phyloP scores from a whole-genome alignment of 2,113 vertebrate genomes.

The Heloderma charlesbogerti region DNA sequence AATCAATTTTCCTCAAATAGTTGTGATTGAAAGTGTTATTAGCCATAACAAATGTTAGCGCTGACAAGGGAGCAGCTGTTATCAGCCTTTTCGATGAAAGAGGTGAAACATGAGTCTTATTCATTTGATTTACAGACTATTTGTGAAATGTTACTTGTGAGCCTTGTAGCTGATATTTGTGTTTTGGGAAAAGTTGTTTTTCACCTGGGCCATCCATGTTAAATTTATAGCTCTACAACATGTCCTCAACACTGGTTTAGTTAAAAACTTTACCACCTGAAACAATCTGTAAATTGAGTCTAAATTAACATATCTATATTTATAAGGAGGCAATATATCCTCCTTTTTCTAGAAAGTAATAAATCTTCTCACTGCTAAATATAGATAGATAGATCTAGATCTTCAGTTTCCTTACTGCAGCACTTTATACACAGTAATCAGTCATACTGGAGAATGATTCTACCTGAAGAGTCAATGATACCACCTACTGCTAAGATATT shows the following conservation, averaged over 20 bases:
- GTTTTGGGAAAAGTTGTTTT: conserved; percentile 73
- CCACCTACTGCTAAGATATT: conserved; percentile 22
- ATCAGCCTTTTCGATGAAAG: conserved; percentile 77
- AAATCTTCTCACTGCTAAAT: not conserved
- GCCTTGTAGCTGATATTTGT: conserved; percentile 75
- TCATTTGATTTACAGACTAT: conserved; percentile 84
- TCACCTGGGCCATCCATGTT: conserved; percentile 72
- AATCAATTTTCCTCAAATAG: conserved; percentile 83
- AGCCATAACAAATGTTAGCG: conserved; percentile 85
- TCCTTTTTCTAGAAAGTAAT: conserved; percentile 75
- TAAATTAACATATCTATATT: conserved; percentile 78
- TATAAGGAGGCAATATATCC: conserved; percentile 70
- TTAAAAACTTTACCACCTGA: conserved; percentile 85
- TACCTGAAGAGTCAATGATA: not conserved
- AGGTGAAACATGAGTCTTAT: conserved; percentile 77
- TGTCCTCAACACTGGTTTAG: conserved; percentile 78
- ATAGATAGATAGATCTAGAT: not conserved
- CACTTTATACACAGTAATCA: conserved; percentile 33
- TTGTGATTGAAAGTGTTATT: conserved; percentile 86
- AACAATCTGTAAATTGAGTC: conserved; percentile 81
- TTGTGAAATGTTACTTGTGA: conserved; percentile 81
- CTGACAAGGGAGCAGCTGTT: conserved; percentile 79
- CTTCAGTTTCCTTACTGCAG: not conserved
- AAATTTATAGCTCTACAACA: conserved; percentile 84
- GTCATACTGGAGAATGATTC: not conserved